A percentile compares a stretch with the other conserved stretches of the same genome.
Evolutionary conservation across 1,140 invertebrate species (phyloP).

Genomic region (Bombus pascuorum): DNA sequence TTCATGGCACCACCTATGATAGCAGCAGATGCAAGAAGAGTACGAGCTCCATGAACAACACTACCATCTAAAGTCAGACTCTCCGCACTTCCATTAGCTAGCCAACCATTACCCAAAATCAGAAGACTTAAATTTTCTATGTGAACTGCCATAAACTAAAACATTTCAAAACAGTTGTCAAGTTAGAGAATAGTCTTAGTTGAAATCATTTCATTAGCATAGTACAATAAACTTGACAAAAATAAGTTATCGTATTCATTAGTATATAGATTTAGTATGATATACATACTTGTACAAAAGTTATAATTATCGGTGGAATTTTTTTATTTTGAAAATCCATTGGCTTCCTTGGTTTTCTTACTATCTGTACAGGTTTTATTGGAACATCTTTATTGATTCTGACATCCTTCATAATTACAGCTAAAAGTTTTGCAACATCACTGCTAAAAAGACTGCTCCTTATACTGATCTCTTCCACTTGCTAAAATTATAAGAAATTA

Average conservation of each 20-base stretch:
- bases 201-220: neutral
- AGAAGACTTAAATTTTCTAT: constrained; percentile 91
- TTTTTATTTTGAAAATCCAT: constrained; percentile 89
- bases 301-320: constrained; percentile 90
- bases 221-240: too few species aligned
- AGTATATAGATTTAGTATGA: neutral
- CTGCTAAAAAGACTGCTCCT: constrained; percentile 95
- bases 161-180: constrained; percentile 30
- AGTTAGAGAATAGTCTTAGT: neutral
- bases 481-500: constrained; percentile 82
- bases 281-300: constrained; percentile 88
- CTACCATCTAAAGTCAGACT: constrained; percentile 91
- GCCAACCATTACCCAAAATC: constrained; percentile 88
- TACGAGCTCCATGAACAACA: constrained; percentile 87
- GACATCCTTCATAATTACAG: constrained; percentile 92
- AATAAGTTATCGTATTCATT: neutral
- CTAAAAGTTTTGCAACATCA: constrained; percentile 93
- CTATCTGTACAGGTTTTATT: constrained; percentile 61
- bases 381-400: constrained; percentile 91
- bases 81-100: constrained; percentile 89
- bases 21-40: constrained; percentile 88
- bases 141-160: constrained; percentile 92
- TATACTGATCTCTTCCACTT: constrained; percentile 93
- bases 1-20: constrained; percentile 84
- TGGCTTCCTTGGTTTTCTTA: constrained; percentile 74